These are phyloP conservation scores for Eospalax fontanierii DNA, from an alignment of 2,797 vertebrate genomes.

Conservation along the genomic window DNA sequence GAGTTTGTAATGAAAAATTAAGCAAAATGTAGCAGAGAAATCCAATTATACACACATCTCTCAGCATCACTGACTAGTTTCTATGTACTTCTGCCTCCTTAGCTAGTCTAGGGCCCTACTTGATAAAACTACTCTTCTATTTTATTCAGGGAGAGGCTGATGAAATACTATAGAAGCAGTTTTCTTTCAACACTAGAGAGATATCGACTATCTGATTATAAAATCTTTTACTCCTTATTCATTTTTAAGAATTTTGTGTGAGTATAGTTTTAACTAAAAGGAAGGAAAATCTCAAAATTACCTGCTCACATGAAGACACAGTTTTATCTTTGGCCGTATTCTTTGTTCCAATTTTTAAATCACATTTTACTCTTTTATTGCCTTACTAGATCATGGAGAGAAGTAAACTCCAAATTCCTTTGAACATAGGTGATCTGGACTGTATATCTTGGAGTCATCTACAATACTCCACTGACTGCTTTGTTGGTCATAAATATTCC, in stretches of 20 bases:
- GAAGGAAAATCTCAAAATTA: slow-evolving; percentile 34
- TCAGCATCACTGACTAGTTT: not conserved
- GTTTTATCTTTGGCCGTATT: slow-evolving; percentile 41
- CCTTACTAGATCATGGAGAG: not conserved
- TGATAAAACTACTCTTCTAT: slow-evolving; percentile 22
- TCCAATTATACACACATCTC: slow-evolving; percentile 15
- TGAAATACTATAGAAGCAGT: slow-evolving; percentile 26
- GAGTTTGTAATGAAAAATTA: slow-evolving; percentile 8
- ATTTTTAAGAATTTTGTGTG: slow-evolving; percentile 48
- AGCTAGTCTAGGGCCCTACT: not conserved
- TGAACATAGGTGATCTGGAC: not conserved
- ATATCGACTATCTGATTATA: not conserved
- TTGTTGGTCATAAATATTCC: not conserved
- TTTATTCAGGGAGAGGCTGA: slow-evolving; percentile 35
- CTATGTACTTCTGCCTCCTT: not conserved
- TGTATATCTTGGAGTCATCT: not conserved
- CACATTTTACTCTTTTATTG: not conserved
- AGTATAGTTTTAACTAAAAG: slow-evolving; percentile 14
- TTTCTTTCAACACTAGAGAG: slow-evolving; percentile 50
- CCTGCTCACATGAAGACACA: not conserved
- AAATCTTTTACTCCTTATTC: slow-evolving; percentile 64
- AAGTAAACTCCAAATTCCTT: slow-evolving; percentile 5
- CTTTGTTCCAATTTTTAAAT: slow-evolving; percentile 42
- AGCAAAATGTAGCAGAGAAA: slow-evolving; percentile 56
- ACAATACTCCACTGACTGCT: not conserved